Conservation (phyloP, 1,140 invertebrate genomes). For the Drosophila arizonae region DNA sequence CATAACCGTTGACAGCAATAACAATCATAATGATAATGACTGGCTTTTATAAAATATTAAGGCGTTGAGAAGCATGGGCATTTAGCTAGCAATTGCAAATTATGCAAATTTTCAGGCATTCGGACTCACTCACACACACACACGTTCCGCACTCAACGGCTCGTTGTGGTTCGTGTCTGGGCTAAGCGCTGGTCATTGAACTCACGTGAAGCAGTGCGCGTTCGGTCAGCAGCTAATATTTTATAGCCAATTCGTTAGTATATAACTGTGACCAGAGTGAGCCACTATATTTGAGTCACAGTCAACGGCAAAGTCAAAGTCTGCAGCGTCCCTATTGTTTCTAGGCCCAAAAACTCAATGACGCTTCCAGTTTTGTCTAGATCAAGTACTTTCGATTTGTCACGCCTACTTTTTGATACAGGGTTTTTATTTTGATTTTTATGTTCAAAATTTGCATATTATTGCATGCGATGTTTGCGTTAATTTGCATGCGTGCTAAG, state of each 20-base stretch:
- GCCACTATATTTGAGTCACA: not conserved
- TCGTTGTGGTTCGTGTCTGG: constrained; percentile 33
- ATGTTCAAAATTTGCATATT: constrained; percentile 8
- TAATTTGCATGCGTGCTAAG: constrained; percentile 62
- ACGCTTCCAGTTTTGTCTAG: too few relatives aligned
- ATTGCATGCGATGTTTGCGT: constrained; percentile 25
- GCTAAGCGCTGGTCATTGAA: constrained; percentile 60
- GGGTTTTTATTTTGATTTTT: not conserved
- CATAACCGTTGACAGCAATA: constrained; percentile 50
- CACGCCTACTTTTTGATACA: constrained; percentile 7
- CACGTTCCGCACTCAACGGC: constrained; percentile 19
- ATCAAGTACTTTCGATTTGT: not conserved
- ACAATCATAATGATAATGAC: constrained; percentile 49
- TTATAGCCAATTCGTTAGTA: constrained; percentile 40
- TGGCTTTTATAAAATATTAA: constrained; percentile 50
- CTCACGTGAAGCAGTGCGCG: constrained; percentile 1
- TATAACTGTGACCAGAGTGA: constrained; percentile 32
- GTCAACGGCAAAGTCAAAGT: not conserved
- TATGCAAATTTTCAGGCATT: constrained; percentile 68
- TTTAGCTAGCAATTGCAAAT: constrained; percentile 65
- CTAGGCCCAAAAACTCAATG: too few relatives aligned
- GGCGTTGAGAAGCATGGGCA: constrained; percentile 36
- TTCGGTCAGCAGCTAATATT: constrained; percentile 49
- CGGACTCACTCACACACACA: constrained; percentile 24
- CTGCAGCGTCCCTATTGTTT: too few relatives aligned